These are phyloP conservation scores for Calliopum simillimum DNA, from an alignment of 2,888 invertebrate species.

Conservation along the genomic window DNA sequence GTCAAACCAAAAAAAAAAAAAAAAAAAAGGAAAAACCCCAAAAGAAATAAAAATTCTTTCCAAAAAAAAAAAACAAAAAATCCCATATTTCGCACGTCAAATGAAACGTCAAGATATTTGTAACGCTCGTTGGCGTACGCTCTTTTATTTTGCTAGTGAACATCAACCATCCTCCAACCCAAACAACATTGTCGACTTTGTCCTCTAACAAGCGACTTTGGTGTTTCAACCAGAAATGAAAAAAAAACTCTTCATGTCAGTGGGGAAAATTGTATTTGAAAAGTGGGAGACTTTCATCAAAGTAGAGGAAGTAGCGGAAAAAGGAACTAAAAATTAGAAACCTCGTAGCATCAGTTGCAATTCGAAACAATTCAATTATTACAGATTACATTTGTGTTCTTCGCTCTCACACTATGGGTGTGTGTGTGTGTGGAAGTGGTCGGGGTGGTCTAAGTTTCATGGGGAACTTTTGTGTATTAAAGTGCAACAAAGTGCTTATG, in stretches of 20 bases:
- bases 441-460: no score
- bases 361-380: slow-evolving; percentile 46
- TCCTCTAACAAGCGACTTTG: background rate
- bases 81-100: background rate
- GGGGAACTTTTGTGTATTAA: no score
- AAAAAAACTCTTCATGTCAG: background rate
- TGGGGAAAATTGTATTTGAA: background rate
- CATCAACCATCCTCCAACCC: no score
- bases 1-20: no score
- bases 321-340: slow-evolving; percentile 27
- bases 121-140: no score
- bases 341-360: slow-evolving; percentile 42
- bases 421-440: background rate
- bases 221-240: background rate
- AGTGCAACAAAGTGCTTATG: no score
- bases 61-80: no score
- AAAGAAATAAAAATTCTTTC: no score
- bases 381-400: slow-evolving; percentile 42
- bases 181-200: no score
- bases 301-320: background rate
- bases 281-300: background rate
- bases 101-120: background rate
- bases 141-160: background rate
- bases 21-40: no score
- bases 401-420: background rate